Base-by-base conservation (phyloP, 2,797 vertebrate species). In the Gymnoscopelus microlampas region DNA sequence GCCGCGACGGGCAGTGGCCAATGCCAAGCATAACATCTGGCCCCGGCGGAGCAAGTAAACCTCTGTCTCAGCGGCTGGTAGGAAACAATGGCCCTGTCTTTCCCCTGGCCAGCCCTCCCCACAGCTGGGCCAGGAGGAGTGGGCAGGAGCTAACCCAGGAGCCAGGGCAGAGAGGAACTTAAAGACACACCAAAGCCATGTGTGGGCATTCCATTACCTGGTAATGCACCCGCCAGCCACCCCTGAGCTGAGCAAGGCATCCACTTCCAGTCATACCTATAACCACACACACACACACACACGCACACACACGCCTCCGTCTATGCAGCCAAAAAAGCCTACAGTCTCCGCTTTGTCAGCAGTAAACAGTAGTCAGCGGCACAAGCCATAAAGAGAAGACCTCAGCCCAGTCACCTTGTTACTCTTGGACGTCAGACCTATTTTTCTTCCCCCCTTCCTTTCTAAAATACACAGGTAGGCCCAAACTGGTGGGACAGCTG, bases 21-120 rank as follows among this genome's bases (percentile, higher is more conserved):
- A 13, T 70, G 70, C 83, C 85, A 92, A 89, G 24, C 53, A 78
- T 80, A 88, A 89, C 87, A 88, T 87, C 85, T 84, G 82, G 73
- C 74, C 19, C 47, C 14, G 63, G 63, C 29, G 77, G 78, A 49
- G 51, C 26, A 26, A 60, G 58, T 66, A 70, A 64, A 71, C 66
- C 63, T 86, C 80, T 58, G 76, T 55, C 55, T 85, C 77, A 66
- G 79, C 66, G 70, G 66, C 85, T 82, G 70, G 19, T 58, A 29
- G 23, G 26, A 66, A 90, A 90, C 89, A 90, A 87, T 78, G 76
- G 70, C 13, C 74, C 66, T 24, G 80, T 82, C 73, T 83, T 76
- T 73, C 11, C 63, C 55, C 66, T 53, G 53, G 4, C 47, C 19
- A 49, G 13, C 23, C 63, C 51, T 44, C 60, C 60, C 61, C n/a